These are phyloP conservation scores for Erethizon dorsatum DNA, from an alignment of 2,797 vertebrate species.

Conservation along the genomic window DNA sequence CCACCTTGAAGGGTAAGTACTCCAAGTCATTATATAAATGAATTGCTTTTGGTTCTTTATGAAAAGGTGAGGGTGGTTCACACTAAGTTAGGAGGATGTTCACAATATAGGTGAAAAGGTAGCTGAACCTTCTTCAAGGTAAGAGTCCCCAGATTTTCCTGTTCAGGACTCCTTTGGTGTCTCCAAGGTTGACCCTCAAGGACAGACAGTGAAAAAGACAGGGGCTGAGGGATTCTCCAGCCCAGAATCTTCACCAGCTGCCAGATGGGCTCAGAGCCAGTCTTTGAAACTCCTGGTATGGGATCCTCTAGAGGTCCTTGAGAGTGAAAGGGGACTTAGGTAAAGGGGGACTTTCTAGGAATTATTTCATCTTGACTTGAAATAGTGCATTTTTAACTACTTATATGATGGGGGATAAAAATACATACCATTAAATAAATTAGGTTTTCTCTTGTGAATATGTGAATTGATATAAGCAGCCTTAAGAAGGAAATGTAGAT, in stretches of 20 bases:
- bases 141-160: neutral
- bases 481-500: neutral
- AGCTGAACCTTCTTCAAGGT: neutral
- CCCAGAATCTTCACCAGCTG: neutral
- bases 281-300: neutral
- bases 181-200: neutral
- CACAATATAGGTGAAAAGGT: neutral
- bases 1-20: neutral
- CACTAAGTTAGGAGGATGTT: neutral
- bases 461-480: neutral
- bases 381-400: neutral
- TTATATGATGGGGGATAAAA: neutral
- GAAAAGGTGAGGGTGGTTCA: neutral
- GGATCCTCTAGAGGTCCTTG: neutral
- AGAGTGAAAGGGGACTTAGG: neutral
- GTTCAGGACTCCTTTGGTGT: neutral
- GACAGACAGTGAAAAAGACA: neutral
- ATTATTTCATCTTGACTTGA: slow-evolving; percentile 17
- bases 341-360: neutral
- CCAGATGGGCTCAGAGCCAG: neutral
- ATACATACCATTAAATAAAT: neutral
- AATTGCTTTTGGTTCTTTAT: neutral
- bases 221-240: neutral
- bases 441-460: neutral
- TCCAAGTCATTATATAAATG: neutral